Percentiles rank a stretch among this genome's conserved stretches.
Conservation (phyloP, 1,140 invertebrate species). For the Tribolium castaneum region DNA sequence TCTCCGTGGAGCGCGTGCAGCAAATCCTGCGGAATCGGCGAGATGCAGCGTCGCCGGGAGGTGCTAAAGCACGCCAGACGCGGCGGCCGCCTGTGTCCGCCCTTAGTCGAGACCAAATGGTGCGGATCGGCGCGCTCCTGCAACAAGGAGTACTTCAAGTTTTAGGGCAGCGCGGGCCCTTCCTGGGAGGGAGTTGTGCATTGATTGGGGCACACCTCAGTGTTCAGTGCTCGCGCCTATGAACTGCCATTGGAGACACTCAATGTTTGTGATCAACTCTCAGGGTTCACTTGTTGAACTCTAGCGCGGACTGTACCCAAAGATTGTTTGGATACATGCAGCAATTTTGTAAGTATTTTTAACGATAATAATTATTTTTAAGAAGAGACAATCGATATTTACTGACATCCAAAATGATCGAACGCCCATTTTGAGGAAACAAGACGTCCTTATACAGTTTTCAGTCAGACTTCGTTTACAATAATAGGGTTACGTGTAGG, state of each 20-base stretch:
- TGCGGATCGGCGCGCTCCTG: constrained; percentile 82
- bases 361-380: constrained; percentile 52
- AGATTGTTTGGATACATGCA: constrained; percentile 39
- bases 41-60: constrained; percentile 81
- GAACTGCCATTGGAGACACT: constrained; percentile 17
- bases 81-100: constrained; percentile 82
- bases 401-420: constrained; percentile 25
- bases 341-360: constrained; percentile 52
- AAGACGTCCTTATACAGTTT: constrained; percentile 24
- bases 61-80: constrained; percentile 79
- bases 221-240: constrained; percentile 37
- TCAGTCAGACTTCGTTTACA: constrained; percentile 34
- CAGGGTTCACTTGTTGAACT: constrained; percentile 44
- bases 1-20: constrained; percentile 86
- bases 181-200: constrained; percentile 1
- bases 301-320: constrained; percentile 26
- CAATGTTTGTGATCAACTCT: constrained; percentile 39
- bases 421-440: constrained; percentile 4
- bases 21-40: constrained; percentile 87
- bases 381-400: constrained; percentile 50
- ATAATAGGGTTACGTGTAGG: constrained; percentile 23
- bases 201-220: constrained; percentile 14
- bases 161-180: not conserved
- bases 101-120: constrained; percentile 85
- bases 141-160: constrained; percentile 69